Evolutionary conservation across 2,888 invertebrate genomes (phyloP), one percentile per base, ranked within the genome.

Genomic region (Aphrophora alni): DNA sequence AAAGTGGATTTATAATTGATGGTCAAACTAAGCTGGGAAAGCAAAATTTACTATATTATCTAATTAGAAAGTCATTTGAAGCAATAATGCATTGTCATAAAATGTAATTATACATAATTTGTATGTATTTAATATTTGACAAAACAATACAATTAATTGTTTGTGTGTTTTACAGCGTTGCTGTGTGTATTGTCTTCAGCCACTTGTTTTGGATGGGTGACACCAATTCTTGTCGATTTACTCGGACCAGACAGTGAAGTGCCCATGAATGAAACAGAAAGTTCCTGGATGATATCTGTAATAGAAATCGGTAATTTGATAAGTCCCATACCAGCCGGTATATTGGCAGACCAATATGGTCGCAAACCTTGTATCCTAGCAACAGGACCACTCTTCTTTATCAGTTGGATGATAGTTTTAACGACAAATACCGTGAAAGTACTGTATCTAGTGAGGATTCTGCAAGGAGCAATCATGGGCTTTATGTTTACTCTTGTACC

Each of bases 351-450:
- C 78, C 59, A 83, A 59, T 83, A 26, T 33, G 85, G 85, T 0
- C 80, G 85, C 33, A 84, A 85, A 72, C 80, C 83, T 8, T 59
- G 81, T 33, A 81, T 85, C 24, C 82, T 85, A 38, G 69, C 80
- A n/a, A 82, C 84, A 0, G 83, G 83, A 2, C 84, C 84, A 17
- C 51, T 85, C 71, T 82, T 77, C 77, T 27, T 85, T 8, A 51
- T 83, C 21, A 81, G 82, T 10, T 85, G 85, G 85, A 59, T 84
- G 10, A 74, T 85, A 17, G 80, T 85, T 24, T 75, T 85, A 5
- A 79, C 78, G 10, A 84, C 84, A 28, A 81, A 84, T 26, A 75
- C 68, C 78, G 78, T 83, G 8, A 72, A 78, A n/a, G 82, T 82
- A 8, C 80, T 86, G 24, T 85, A 83, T 81, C 5, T 82, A 8